Base-by-base conservation (phyloP, 2,113 vertebrate genomes). In the Dunckerocampus dactyliophorus region DNA sequence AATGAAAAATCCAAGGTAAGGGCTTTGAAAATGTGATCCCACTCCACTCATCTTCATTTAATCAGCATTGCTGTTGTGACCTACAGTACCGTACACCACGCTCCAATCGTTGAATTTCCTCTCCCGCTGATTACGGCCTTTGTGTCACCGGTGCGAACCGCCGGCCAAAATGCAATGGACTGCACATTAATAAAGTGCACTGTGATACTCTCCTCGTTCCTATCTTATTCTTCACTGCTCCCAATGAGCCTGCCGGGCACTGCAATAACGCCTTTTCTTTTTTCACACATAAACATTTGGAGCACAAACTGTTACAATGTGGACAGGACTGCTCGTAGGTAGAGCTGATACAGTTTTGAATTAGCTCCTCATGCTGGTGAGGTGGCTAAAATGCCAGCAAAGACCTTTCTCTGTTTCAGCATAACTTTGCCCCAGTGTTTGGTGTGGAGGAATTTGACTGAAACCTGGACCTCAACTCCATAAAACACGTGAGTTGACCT, bases 331-430 rank as follows among this genome's bases (percentile, higher is more conserved):
- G 61, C 55, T 75, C 67, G 76, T 39, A 75, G 65, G 78, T 20
- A 81, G 61, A 65, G 55, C 72, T 72, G 69, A 63, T 69, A 53
- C 65, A 77, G 60, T 46, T 76, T 72, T 59, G 73, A 76, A 73
- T 85, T 73, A 81, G 70, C 76, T 81, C 53, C 59, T 75, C 72
- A 66, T 83, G 80, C 71, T 74, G 84, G 69, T 72, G 62, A 74
- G 72, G 72, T 77, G 73, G 80, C 75, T 63, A 34, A 55, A 17
- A 71, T 58, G 39, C 39, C 16, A 54, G n/a, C n/a, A n/a, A n/a
- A n/a, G n/a, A n/a, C n/a, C n/a, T n/a, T n/a, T n/a, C n/a, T n/a
- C n/a, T n/a, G n/a, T n/a, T n/a, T n/a, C n/a, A n/a, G n/a, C 8
- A 3, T 37, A 1, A 1, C 9, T 37, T 2, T 37, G 34, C 9